Evolutionary conservation across 2,797 vertebrate genomes (phyloP).

Genomic region (Leptoclinus maculatus): DNA sequence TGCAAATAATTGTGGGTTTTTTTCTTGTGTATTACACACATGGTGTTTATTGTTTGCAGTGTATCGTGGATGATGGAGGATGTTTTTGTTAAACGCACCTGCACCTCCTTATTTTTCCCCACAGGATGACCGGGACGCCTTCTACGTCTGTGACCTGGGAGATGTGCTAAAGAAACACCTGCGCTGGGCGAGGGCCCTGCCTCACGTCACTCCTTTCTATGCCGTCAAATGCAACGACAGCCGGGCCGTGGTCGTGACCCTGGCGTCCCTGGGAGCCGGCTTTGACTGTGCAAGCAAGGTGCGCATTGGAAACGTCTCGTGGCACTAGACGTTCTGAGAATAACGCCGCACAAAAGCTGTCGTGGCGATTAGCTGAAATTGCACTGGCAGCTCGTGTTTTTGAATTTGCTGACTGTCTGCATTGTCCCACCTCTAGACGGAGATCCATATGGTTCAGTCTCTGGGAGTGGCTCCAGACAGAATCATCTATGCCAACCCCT

Average conservation of each 20-base stretch:
- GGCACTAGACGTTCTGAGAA: not conserved
- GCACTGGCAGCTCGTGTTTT: conserved; percentile 7
- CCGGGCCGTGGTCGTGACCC: conserved; percentile 88
- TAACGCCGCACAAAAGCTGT: conserved; percentile 3
- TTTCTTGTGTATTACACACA: not conserved
- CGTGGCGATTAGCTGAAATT: conserved; percentile 9
- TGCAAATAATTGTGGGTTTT: not conserved
- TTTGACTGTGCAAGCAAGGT: conserved; percentile 99
- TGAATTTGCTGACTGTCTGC: conserved; percentile 33
- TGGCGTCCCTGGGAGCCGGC: conserved; percentile 91
- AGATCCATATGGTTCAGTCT: conserved; percentile 95
- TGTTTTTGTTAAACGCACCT: not conserved
- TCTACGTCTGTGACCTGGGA: conserved; percentile 96
- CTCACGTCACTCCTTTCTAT: conserved; percentile 93
- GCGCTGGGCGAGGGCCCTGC: conserved; percentile 91
- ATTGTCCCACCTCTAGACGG: conserved; percentile 82
- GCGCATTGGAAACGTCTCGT: conserved; percentile 19
- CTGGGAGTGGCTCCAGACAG: conserved; percentile 91
- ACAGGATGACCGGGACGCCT: conserved; percentile 97
- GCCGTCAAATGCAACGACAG: conserved; percentile 97
- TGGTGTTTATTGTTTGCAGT: not conserved
- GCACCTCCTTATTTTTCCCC: not conserved
- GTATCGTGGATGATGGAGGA: not conserved
- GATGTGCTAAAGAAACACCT: conserved; percentile 95
- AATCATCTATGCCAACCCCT: conserved; percentile 99